These are phyloP conservation scores for Actias luna DNA, from an alignment of 2,888 invertebrate species.

Conservation along the genomic window DNA sequence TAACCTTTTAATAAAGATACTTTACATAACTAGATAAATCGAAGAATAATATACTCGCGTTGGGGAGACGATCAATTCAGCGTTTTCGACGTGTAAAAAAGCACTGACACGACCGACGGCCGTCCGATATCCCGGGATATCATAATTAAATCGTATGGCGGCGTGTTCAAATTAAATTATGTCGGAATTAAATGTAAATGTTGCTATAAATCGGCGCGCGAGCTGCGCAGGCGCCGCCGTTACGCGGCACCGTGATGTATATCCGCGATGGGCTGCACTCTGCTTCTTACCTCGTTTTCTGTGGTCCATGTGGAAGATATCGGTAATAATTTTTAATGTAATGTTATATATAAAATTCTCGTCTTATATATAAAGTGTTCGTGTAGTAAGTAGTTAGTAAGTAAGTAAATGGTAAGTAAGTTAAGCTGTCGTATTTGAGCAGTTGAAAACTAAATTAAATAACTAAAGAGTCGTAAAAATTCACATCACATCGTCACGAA, in stretches of 20 bases:
- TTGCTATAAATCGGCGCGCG: conserved; percentile 53
- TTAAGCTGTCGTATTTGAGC: too few species aligned
- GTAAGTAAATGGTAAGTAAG: too few species aligned
- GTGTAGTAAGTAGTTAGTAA: too few species aligned
- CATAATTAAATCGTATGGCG: conserved; percentile 66
- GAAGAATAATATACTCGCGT: not conserved
- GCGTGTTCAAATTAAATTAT: conserved; percentile 74
- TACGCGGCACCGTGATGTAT: conserved; percentile 59
- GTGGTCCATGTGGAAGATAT: not conserved
- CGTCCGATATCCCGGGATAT: conserved; percentile 51
- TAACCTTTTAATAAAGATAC: not conserved
- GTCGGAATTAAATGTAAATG: conserved; percentile 69
- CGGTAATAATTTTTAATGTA: too few species aligned
- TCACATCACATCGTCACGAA: too few species aligned
- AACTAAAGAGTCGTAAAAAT: too few species aligned
- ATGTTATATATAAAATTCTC: too few species aligned
- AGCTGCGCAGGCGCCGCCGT: conserved; percentile 50
- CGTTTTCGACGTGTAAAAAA: conserved; percentile 10
- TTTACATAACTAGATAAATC: not conserved
- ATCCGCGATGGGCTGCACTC: conserved; percentile 38
- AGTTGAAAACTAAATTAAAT: too few species aligned
- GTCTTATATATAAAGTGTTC: too few species aligned
- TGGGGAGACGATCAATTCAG: conserved; percentile 17
- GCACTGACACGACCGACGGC: conserved; percentile 29
- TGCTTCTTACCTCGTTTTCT: not conserved